Evolutionary conservation across 1,140 invertebrate genomes (phyloP), one percentile per base, ranked within the genome.

Genomic region (Rhagoletis pomonella): DNA sequence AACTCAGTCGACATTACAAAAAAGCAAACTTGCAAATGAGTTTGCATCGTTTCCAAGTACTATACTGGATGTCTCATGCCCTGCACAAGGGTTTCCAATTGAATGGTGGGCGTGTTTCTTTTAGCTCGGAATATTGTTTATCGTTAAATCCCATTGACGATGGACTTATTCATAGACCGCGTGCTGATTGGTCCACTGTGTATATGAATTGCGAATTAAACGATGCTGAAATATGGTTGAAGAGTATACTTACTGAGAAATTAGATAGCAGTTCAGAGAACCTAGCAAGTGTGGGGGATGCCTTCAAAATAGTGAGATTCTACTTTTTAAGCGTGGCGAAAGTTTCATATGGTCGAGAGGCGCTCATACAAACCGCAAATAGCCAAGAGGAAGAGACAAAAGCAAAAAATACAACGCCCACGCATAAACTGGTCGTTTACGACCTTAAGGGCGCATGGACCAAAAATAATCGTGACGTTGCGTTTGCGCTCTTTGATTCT

Each of bases 11-110:
- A 10, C 98, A 99, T 93, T 99, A 99, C 90, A 96, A 97, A 87
- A 97, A 97, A 89, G 95, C 99, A 67, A 96, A 97, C 90, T 93
- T 99, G 0, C 96, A 97, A 1, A 94, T 99, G 58, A 96, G 96
- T 1, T 94, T 99, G 62, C 98, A 98, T 91, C 96, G 96, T 88
- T 97, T 99, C 90, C 97, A 98, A 93, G 97, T 99, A 12, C 97
- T 96, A 90, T 99, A 99, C 94, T 99, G 98, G 98, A 98, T 99
- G 96, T 99, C 98, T 0, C 99, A 98, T 91, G 97, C 98, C 0
- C 97, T 98, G 95, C 98, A 99, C 90, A 95, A 97, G 89, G 99
- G 99, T 1, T 97, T 98, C 87, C 97, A 99, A 91, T 94, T 99
- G 59, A 95, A 96, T n/a, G 97, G 98, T 1, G 97, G 97, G 17